Base-by-base conservation (phyloP, 2,113 vertebrate species). In the Datnioides undecimradiatus region DNA sequence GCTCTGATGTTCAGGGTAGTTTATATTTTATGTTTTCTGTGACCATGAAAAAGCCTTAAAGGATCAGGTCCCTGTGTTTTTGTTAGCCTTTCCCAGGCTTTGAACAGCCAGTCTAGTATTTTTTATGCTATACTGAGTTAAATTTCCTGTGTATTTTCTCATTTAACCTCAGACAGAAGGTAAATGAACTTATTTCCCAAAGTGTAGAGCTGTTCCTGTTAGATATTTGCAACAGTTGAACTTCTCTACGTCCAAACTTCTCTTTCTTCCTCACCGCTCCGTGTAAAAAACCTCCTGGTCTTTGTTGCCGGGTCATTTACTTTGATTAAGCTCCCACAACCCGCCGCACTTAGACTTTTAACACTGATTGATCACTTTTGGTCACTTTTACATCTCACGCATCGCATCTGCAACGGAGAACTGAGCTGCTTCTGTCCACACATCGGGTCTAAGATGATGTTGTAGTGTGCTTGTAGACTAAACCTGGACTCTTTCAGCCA, bases 321-420 rank as follows among this genome's bases (percentile, higher is more conserved):
- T 74, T 49, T 79, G 36, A 79, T 80, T n/a, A 29, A 60, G 25
- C 5, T 38, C 58, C 45, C 40, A 17, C 33, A n/a, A 17, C 14
- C 19, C 19, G 25, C 45, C 38, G 51, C 23, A n/a, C 65, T 16
- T 0, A 51, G 8, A 49, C 41, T 41, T 77, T 41, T 38, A 45
- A 49, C 68, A 25, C n/a, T 31, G 76, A 75, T 82, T 43, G 14
- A 23, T 69, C 52, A 36, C 36, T 8, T 70, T 52, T 19, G 27
- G 48, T 74, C 43, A 27, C 52, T 60, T 65, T 27, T 21, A 17
- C 29, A 8, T 27, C 48, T 67, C n/a, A 2, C 17, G 36, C 7
- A 6, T 69, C 21, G 23, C 77, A 23, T 29, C 8, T 40, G 52
- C 13, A 23, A 21, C 3, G 6, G 12, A 77, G 40, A 59, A 17